Evolutionary conservation across 2,797 vertebrate genomes (phyloP).

Genomic region (Chaetodon trifasciatus): DNA sequence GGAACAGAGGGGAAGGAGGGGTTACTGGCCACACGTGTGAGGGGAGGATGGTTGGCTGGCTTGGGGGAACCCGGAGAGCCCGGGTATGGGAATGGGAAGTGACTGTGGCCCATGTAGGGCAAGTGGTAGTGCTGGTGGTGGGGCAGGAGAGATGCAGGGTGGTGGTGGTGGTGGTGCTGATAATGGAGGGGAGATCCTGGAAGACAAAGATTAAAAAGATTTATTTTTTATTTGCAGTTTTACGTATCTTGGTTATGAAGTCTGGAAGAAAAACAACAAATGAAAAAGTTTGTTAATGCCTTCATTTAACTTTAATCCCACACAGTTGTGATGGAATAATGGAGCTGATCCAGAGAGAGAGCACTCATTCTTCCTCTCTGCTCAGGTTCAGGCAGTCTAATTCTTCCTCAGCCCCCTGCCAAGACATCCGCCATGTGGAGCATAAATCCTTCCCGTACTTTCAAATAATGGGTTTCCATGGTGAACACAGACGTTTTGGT

Average conservation of each 20-base stretch:
- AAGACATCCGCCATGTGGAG: constrained; percentile 47
- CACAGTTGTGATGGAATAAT: constrained; percentile 24
- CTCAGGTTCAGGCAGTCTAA: constrained; percentile 15
- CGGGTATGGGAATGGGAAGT: constrained; percentile 80
- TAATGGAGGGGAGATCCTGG: constrained; percentile 81
- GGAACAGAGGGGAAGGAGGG: constrained; percentile 75
- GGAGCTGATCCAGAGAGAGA: constrained; percentile 13
- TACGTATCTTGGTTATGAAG: neutral
- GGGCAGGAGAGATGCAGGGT: constrained; percentile 77
- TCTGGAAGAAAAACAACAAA: neutral
- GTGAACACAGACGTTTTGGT: constrained; percentile 72
- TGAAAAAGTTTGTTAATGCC: neutral
- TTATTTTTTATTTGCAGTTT: neutral
- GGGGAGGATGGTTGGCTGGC: constrained; percentile 67
- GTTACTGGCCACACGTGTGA: constrained; percentile 80
- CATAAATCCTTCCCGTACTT: constrained; percentile 54
- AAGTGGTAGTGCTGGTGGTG: constrained; percentile 81
- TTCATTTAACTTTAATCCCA: neutral
- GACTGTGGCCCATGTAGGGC: constrained; percentile 71
- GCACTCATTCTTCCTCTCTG: constrained; percentile 27
- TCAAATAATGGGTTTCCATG: constrained; percentile 67
- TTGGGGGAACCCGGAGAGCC: constrained; percentile 77
- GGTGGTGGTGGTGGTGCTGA: constrained; percentile 65
- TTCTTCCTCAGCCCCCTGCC: constrained; percentile 40
- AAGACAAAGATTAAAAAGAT: constrained; percentile 43